phyloP scores from a whole-genome alignment of 2,113 vertebrate genomes.

The Heterocephalus glaber region DNA sequence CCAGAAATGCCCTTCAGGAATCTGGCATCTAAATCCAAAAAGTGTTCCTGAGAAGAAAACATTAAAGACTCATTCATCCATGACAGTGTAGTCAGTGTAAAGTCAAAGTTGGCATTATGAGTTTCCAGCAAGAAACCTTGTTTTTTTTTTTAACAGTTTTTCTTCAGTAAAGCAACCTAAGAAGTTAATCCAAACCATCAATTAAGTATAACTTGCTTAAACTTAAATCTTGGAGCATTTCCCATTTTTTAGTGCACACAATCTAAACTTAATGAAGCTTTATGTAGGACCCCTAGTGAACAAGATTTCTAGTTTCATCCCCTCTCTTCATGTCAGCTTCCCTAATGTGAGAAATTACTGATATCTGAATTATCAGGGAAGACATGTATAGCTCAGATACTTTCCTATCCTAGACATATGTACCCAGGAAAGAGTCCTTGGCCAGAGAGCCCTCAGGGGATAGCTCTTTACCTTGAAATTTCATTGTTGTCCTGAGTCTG shows the following conservation, averaged over 20 bases:
- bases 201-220: background rate
- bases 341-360: background rate
- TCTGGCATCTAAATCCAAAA: slow-evolving; percentile 13
- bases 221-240: background rate
- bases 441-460: background rate
- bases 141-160: slow-evolving; percentile 16
- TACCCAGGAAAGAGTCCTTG: background rate
- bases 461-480: background rate
- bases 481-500: background rate
- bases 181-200: slow-evolving; percentile 7
- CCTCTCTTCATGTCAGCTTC: background rate
- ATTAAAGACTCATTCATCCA: background rate
- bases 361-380: background rate
- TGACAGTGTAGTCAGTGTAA: background rate
- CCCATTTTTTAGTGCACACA: background rate
- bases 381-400: background rate
- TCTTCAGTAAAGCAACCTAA: background rate
- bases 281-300: background rate
- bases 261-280: background rate
- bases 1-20: slow-evolving; percentile 20
- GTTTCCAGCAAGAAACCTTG: background rate
- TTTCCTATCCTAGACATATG: background rate
- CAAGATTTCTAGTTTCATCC: background rate
- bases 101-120: background rate
- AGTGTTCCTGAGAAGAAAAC: background rate